phyloP scores from a whole-genome alignment of 2,888 invertebrate species.

The Eristalis intricaria region DNA sequence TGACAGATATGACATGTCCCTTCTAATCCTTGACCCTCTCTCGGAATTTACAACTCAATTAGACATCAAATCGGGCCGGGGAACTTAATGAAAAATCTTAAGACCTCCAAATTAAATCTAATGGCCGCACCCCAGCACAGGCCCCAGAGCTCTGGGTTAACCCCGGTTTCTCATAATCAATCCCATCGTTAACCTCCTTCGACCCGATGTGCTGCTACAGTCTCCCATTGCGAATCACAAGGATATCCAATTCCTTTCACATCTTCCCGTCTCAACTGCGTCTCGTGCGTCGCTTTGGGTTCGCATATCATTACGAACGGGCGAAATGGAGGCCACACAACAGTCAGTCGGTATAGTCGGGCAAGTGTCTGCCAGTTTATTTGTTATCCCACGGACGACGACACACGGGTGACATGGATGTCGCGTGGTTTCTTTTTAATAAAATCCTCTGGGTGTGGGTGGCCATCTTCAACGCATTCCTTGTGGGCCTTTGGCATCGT shows the following conservation, averaged over 20 bases:
- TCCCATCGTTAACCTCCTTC: neutral
- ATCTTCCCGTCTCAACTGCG: neutral
- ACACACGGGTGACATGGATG: slow-evolving; percentile 55
- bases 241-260: neutral
- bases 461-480: neutral
- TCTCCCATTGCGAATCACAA: neutral
- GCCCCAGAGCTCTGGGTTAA: neutral
- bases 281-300: neutral
- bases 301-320: neutral
- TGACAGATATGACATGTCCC: neutral
- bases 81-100: neutral
- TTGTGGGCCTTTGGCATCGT: slow-evolving; percentile 47
- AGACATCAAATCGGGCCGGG: neutral
- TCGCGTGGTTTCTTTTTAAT: slow-evolving; percentile 1
- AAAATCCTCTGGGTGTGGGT: neutral
- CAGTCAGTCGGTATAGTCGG: slow-evolving; percentile 35
- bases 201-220: neutral
- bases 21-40: neutral
- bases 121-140: neutral
- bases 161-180: neutral
- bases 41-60: neutral
- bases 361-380: slow-evolving; percentile 66
- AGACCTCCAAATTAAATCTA: neutral
- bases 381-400: slow-evolving; percentile 41
- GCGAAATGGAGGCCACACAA: neutral